Conservation (phyloP, 2,888 invertebrate genomes). For the Drosophila robusta region DNA sequence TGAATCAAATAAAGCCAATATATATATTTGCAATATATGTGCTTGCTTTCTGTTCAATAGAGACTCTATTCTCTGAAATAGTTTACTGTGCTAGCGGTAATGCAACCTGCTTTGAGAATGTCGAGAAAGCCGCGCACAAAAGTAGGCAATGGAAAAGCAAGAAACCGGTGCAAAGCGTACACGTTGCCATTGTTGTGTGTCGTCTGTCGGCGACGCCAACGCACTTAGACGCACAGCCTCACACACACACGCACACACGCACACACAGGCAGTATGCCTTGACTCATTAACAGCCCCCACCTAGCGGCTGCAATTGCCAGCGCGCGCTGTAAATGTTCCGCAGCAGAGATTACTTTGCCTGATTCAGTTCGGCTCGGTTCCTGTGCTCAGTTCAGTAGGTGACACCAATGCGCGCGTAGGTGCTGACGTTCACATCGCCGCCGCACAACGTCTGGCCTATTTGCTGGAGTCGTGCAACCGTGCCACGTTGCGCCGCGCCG, state of each 20-base stretch:
- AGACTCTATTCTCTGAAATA: neutral
- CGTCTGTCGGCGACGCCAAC: conserved; percentile 49
- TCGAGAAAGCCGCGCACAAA: conserved; percentile 52
- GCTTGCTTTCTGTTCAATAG: conserved; percentile 11
- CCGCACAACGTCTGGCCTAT: conserved; percentile 67
- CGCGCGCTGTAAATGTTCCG: conserved; percentile 46
- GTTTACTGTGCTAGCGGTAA: neutral
- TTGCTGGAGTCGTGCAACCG: conserved; percentile 30
- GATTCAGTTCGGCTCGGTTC: conserved; percentile 28
- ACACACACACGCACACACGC: conserved; percentile 1
- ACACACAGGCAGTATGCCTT: conserved; percentile 37
- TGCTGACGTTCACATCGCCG: conserved; percentile 24
- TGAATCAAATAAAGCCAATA: neutral
- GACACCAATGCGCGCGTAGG: conserved; percentile 68
- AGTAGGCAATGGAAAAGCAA: conserved; percentile 65
- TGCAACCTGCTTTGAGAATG: conserved; percentile 9
- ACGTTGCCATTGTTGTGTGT: conserved; percentile 53
- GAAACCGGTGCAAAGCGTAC: conserved; percentile 29
- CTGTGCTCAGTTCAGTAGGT: conserved; percentile 71
- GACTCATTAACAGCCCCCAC: conserved; percentile 71
- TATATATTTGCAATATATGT: too few species aligned
- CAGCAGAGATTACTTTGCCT: conserved; percentile 71
- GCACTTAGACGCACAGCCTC: conserved; percentile 58
- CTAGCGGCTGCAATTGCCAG: conserved; percentile 15
- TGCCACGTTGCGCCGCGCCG: neutral